Evolutionary conservation across 2,888 invertebrate genomes (phyloP), one percentile per base, ranked within the genome.

Genomic region (Thymelicus acteon): DNA sequence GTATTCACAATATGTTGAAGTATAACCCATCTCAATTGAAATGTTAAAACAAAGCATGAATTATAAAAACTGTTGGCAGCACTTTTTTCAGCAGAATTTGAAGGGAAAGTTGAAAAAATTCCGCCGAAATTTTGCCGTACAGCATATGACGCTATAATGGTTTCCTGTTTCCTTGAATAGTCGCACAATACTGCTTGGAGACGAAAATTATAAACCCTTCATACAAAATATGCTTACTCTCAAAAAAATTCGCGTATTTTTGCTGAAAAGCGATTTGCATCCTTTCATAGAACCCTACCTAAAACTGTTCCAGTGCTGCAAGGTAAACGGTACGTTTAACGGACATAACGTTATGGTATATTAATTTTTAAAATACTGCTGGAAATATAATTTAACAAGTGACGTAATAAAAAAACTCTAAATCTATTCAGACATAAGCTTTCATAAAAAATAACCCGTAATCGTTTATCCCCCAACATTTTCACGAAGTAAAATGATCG

Each of bases 141-240:
- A 82, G 87, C 89, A 88, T 84, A 86, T 85, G 87, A 83, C 82
- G 83, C 85, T 82, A 82, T 91, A 91, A 92, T 91, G 92, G 91
- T 82, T 92, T 92, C 92, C 92, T 84, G 90, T 84, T 91, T 90
- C 89, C 91, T 89, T 80, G 75, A 82, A 80, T 82, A 80, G 77
- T 67, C 75, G 74, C 86, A 88, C 90, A 91, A 90, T 90, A 82
- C 82, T 75, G 75, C 79, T 82, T 80, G 84, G 81, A 83, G 84
- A 86, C 85, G 84, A 87, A 91, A 89, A 88, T 87, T 84, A 83
- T 85, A 84, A 87, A 87, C 85, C 84, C 82, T 80, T 78, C 79
- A 76, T 75, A 74, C 72, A 73, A 72, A 75, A 74, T 74, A 74
- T 74, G 72, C 74, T 72, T 74, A 70, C 74, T 72, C 62, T 71